These are phyloP conservation scores for Ectropis crepuscularia DNA, from an alignment of 2,888 invertebrate species.

Conservation along the genomic window DNA sequence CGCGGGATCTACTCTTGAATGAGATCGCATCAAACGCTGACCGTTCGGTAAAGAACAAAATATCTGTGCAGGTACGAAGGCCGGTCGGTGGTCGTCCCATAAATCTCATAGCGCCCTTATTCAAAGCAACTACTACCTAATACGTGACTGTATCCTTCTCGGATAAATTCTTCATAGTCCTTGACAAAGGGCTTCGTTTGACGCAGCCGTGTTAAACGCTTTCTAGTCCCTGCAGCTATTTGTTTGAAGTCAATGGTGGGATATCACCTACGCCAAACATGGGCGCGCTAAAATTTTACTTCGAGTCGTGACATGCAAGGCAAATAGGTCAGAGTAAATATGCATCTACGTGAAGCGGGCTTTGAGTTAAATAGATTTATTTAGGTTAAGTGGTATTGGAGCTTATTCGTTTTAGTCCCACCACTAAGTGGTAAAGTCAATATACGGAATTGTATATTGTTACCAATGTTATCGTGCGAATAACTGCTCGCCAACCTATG, in stretches of 20 bases:
- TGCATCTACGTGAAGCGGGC: constrained; percentile 18
- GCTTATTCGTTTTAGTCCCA: neutral
- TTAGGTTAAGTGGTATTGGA: constrained; percentile 1
- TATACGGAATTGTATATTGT: too few relatives aligned
- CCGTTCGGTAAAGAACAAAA: constrained; percentile 57
- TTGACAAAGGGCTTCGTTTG: constrained; percentile 58
- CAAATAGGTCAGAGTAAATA: constrained; percentile 27
- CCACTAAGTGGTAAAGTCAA: too few relatives aligned
- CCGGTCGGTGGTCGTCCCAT: constrained; percentile 57
- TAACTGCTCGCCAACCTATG: too few relatives aligned
- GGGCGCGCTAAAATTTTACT: constrained; percentile 28
- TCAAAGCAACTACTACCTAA: constrained; percentile 27
- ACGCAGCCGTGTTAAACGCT: constrained; percentile 60
- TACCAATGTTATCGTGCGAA: too few relatives aligned
- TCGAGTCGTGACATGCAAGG: constrained; percentile 23
- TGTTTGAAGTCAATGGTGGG: constrained; percentile 47
- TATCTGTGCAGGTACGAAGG: constrained; percentile 65
- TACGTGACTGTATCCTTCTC: constrained; percentile 41
- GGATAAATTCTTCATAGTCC: constrained; percentile 42
- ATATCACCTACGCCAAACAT: constrained; percentile 44
- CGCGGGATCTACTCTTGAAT: constrained; percentile 58
- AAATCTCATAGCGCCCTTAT: constrained; percentile 50
- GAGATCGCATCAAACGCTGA: constrained; percentile 55
- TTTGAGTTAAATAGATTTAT: constrained; percentile 12
- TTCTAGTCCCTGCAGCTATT: constrained; percentile 50